Base-by-base conservation (phyloP, 1,140 invertebrate species). In the Solen grandis region DNA sequence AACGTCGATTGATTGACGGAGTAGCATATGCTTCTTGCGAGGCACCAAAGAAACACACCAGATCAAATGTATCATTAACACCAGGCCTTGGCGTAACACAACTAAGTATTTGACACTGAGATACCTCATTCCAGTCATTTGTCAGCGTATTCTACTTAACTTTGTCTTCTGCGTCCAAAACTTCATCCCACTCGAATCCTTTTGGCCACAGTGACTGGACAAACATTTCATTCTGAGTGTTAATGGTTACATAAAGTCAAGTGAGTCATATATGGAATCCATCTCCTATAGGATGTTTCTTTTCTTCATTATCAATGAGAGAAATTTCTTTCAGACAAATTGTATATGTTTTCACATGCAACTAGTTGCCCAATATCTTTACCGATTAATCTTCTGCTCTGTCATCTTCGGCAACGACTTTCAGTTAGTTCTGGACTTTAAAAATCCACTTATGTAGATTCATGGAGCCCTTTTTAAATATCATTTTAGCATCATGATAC, bases 391-490 rank as follows among this genome's bases (percentile, higher is more conserved):
- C 19, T 14, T 63, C 41, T 31, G 59, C 10, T 75, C 33, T 63
- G 27, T 75, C 59, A 31, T 50, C 35, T 22, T n/a, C 22, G 13
- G 55, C 5, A 29, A 63, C 25, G 8, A 31, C n/a, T 8, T 29
- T 16, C 19, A 27, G 52, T 63, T 19, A 75, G 38, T 46, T 46
- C 29, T n/a, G 62, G 19, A 52, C 35, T 33, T 75, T 62, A 14
- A 29, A 41, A 41, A 62, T 27, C 35, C 72, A 75, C 63, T 75
- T 33, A 13, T 60, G 25, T 13, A 62, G 59, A 50, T 75, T 75
- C 72, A 75, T 75, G 3, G 59, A 75, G 33, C 25, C 59, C 10
- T n/a, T 29, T 33, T 63, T 75, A 16, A 75, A n/a, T n/a, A n/a
- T n/a, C n/a, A n/a, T n/a, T n/a, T n/a, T n/a, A n/a, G n/a, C n/a